Evolutionary conservation across 1,140 invertebrate species (phyloP).

Genomic region (Acromyrmex echinatior): DNA sequence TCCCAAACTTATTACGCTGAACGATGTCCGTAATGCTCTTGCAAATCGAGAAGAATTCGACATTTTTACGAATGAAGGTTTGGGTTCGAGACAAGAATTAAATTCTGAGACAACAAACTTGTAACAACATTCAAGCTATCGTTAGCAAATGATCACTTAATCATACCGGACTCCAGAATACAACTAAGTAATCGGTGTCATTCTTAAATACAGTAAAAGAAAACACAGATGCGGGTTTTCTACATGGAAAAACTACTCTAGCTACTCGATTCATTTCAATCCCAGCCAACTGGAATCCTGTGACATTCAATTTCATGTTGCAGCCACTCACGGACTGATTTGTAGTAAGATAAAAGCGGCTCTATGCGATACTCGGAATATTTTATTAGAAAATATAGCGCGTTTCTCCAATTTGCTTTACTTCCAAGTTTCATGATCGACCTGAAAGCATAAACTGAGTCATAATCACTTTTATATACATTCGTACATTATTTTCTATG

Average conservation of each 20-base stretch:
- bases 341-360: conserved; percentile 2
- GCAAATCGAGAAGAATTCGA: conserved; percentile 82
- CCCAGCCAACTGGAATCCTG: conserved; percentile 32
- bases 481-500: conserved; percentile 11
- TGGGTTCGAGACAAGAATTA: conserved; percentile 75
- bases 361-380: neutral
- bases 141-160: neutral
- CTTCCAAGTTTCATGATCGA: conserved; percentile 30
- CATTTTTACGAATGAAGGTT: conserved; percentile 83
- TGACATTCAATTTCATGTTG: conserved; percentile 6
- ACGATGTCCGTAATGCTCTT: conserved; percentile 81
- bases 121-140: neutral
- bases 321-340: neutral
- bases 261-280: conserved; percentile 8
- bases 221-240: neutral
- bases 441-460: conserved; percentile 14
- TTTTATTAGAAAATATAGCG: neutral
- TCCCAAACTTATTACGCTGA: conserved; percentile 72
- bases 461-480: neutral
- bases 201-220: neutral
- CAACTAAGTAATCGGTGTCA: neutral
- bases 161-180: neutral
- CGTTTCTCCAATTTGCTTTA: conserved; percentile 20
- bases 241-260: neutral
- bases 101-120: neutral